Evolutionary conservation across 2,113 vertebrate genomes (phyloP), one percentile per base, ranked within the genome.

Genomic region (Recurvirostra avosetta): DNA sequence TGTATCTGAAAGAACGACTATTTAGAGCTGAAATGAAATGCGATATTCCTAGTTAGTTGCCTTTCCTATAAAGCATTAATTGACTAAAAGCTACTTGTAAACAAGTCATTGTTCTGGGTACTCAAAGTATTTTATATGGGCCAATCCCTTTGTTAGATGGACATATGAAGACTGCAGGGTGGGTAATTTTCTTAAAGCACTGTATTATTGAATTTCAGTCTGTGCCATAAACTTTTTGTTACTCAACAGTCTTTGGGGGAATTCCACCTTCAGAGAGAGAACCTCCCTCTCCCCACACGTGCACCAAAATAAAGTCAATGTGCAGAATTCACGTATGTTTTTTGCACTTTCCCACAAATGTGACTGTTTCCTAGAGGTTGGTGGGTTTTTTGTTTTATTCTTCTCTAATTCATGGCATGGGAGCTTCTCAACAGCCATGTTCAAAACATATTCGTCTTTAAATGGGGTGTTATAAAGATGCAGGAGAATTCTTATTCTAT

Each of bases 231-330:
- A 22, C 9, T 52, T 66, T 11, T 78, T 73, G 1, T 16, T 86
- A 76, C 41, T 92, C 27, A 40, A 12, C 3, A 36, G 5, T 32
- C 29, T 72, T 16, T 76, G 26, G 3, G 22, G 4, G 4, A 76
- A 43, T 50, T 83, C 11, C 23, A 65, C 4, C 2, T 72, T 76
- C n/a, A 61, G 23, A 58, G 36, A 45, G 5, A 59, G 34, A 76
- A 63, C 8, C 3, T 52, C 6, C 5, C 11, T 27, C 15, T 67
- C 8, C 8, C 41, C 11, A n/a, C 9, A 29, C 0, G 1, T 7
- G 10, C 40, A 59, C 7, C 8, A 73, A 76, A 86, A 71, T 41
- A 68, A 74, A 38, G 4, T 30, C 10, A 29, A 22, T n/a, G 13
- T 68, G 8, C 47, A 63, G 34, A 73, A 56, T 76, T 72, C 36